Percentiles rank a stretch among this genome's conserved stretches.
phyloP scores from a whole-genome alignment of 2,888 invertebrate genomes.

The Orthosia cruda region DNA sequence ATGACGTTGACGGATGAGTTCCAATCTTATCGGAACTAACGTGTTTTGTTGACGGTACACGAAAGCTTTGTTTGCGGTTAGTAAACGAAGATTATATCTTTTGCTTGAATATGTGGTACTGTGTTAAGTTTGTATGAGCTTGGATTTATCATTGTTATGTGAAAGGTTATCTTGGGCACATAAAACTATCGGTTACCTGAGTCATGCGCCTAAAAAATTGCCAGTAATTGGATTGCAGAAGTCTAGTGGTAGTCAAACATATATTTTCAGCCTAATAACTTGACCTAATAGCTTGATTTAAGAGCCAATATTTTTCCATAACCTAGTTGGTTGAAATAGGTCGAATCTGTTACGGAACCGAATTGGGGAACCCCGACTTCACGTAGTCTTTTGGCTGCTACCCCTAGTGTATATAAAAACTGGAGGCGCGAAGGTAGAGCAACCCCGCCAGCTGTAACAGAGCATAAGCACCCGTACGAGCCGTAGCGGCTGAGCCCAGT shows the following conservation, averaged over 20 bases:
- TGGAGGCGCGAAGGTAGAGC: too few relatives aligned
- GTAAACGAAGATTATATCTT: constrained; percentile 49
- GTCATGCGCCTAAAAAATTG: neutral
- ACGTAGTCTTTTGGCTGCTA: too few relatives aligned
- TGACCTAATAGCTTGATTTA: neutral
- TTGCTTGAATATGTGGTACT: constrained; percentile 24
- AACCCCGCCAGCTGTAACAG: too few relatives aligned
- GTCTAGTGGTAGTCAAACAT: neutral
- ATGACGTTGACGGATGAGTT: constrained; percentile 54
- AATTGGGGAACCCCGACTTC: too few relatives aligned
- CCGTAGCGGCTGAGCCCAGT: neutral
- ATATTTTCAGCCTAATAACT: neutral
- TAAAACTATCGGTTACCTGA: neutral
- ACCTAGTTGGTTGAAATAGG: too few relatives aligned
- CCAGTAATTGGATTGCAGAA: neutral
- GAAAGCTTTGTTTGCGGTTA: constrained; percentile 44
- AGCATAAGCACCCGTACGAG: too few relatives aligned
- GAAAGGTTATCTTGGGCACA: neutral
- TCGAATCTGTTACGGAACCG: too few relatives aligned
- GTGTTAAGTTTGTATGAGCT: neutral
- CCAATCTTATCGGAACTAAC: constrained; percentile 48
- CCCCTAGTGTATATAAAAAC: too few relatives aligned
- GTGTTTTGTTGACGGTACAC: constrained; percentile 47
- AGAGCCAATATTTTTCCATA: neutral
- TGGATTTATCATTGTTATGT: constrained; percentile 1